Evolutionary conservation across 2,888 invertebrate genomes (phyloP).

Genomic region (Euplexia lucipara): DNA sequence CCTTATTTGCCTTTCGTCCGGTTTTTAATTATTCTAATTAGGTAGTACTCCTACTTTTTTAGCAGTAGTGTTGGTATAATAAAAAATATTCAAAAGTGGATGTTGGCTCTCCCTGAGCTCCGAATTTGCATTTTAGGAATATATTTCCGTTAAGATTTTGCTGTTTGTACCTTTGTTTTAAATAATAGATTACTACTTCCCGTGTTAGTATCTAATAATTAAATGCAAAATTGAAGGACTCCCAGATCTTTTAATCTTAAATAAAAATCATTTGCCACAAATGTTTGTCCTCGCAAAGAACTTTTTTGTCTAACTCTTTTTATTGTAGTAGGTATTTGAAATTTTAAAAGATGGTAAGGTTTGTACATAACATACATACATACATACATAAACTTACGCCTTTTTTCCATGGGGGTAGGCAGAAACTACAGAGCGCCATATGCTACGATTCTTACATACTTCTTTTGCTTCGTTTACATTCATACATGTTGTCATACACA

Average conservation of each 20-base stretch:
- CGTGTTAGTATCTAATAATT: not conserved
- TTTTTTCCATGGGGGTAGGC: too few relatives aligned
- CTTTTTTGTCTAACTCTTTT: too few relatives aligned
- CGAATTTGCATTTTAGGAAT: slow-evolving; percentile 25
- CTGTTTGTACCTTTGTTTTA: not conserved
- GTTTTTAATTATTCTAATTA: slow-evolving; percentile 36
- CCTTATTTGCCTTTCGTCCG: slow-evolving; percentile 14
- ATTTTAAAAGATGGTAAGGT: too few relatives aligned
- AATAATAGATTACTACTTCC: not conserved
- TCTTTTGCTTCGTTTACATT: too few relatives aligned
- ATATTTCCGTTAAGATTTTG: not conserved
- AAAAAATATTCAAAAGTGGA: slow-evolving; percentile 16
- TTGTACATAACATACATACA: too few relatives aligned
- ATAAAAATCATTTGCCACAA: too few relatives aligned
- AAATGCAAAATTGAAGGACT: not conserved
- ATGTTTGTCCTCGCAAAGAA: too few relatives aligned
- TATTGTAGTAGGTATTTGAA: too few relatives aligned
- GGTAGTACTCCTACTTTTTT: not conserved
- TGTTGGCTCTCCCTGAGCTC: slow-evolving; percentile 3
- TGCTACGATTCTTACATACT: too few relatives aligned
- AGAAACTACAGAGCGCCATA: too few relatives aligned
- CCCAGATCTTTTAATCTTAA: not conserved
- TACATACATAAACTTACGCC: too few relatives aligned
- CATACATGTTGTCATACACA: too few relatives aligned
- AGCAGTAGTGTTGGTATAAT: slow-evolving; percentile 11